Conservation (phyloP, 2,888 invertebrate genomes). For the Pseudococcus viburni region DNA sequence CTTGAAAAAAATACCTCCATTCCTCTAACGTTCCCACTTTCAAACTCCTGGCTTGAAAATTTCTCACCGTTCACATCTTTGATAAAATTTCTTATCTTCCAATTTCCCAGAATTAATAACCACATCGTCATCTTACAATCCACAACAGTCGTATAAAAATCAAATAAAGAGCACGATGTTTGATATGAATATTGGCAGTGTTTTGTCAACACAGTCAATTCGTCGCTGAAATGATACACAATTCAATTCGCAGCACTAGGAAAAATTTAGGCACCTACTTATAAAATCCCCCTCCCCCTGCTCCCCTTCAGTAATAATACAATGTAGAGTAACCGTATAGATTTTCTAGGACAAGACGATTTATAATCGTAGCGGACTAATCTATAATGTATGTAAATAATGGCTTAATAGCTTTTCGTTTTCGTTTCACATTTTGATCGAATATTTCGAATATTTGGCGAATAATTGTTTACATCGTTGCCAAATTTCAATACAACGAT, state of each 20-base stretch:
- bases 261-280: not conserved
- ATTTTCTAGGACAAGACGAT: not conserved
- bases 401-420: not conserved
- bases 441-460: constrained; percentile 6
- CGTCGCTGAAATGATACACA: not conserved
- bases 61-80: too few relatives aligned
- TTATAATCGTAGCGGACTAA: not conserved
- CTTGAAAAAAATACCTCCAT: too few relatives aligned
- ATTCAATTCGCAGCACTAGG: not conserved
- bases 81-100: too few relatives aligned
- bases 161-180: not conserved
- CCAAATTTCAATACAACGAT: not conserved
- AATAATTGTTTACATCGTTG: constrained; percentile 10
- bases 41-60: too few relatives aligned
- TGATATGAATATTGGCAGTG: constrained; percentile 5
- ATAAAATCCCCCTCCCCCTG: not conserved
- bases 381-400: not conserved
- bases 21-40: too few relatives aligned
- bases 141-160: not conserved
- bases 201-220: constrained; percentile 15
- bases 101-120: too few relatives aligned
- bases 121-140: not conserved
- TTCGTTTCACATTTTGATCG: not conserved
- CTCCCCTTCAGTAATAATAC: too few relatives aligned
- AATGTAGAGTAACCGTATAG: not conserved